These are phyloP conservation scores for Tokudaia tokunoshimensis DNA, from an alignment of 2,797 vertebrate genomes.

Conservation along the genomic window DNA sequence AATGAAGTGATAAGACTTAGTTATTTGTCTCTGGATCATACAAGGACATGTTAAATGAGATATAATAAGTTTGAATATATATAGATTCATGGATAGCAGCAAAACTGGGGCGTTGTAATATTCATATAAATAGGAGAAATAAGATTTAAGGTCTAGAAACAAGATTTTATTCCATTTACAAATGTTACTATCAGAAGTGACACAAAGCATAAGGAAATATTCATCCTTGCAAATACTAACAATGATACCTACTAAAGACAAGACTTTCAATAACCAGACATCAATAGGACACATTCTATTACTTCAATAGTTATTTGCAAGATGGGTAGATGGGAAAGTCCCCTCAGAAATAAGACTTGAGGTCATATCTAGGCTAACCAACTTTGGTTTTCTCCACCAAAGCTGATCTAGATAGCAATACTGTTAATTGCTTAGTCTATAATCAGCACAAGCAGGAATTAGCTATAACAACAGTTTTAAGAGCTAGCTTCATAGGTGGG, in stretches of 20 bases:
- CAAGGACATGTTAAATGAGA: background rate
- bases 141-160: background rate
- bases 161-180: background rate
- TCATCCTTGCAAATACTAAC: background rate
- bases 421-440: background rate
- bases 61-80: background rate
- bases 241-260: background rate
- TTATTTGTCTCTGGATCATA: background rate
- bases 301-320: background rate
- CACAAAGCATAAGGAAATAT: background rate
- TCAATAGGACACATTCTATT: background rate
- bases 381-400: background rate
- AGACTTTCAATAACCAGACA: background rate
- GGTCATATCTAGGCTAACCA: background rate
- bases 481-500: background rate
- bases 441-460: background rate
- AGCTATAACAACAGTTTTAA: background rate
- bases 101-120: background rate
- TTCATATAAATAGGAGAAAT: background rate
- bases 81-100: background rate
- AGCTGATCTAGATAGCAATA: background rate
- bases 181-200: background rate
- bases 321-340: background rate
- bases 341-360: background rate
- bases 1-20: background rate